A percentile compares a stretch with the other conserved stretches of the same genome.
phyloP scores from a whole-genome alignment of 1,140 invertebrate species.

The Helicorthomorpha holstii region DNA sequence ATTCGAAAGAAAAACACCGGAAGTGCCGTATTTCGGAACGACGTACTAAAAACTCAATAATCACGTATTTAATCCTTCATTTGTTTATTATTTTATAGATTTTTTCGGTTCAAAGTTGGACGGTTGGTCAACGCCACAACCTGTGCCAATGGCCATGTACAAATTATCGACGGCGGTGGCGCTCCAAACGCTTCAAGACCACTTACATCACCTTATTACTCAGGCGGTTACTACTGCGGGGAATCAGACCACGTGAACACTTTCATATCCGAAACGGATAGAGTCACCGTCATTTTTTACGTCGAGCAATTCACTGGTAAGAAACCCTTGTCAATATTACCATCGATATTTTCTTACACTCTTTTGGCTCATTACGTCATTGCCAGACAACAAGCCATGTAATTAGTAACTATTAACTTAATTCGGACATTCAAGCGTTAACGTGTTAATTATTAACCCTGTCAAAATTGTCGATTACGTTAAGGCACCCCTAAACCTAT shows the following conservation, averaged over 20 bases:
- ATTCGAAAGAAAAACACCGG: too few relatives aligned
- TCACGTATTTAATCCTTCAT: not conserved
- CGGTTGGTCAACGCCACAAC: slow-evolving; percentile 64
- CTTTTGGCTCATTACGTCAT: too few relatives aligned
- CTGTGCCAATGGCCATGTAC: slow-evolving; percentile 67
- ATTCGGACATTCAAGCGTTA: too few relatives aligned
- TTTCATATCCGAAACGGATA: slow-evolving; percentile 82
- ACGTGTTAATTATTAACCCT: too few relatives aligned
- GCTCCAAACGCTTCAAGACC: slow-evolving; percentile 72
- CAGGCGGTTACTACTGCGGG: slow-evolving; percentile 75
- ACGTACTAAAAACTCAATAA: too few relatives aligned
- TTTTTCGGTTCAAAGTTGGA: slow-evolving; percentile 83
- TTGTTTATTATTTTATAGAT: slow-evolving; percentile 19
- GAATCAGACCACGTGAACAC: slow-evolving; percentile 83
- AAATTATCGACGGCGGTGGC: slow-evolving; percentile 66
- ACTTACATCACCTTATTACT: slow-evolving; percentile 63
- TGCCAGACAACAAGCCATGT: too few relatives aligned
- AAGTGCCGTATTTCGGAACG: too few relatives aligned
- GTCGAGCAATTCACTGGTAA: slow-evolving; percentile 53
- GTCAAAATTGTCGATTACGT: too few relatives aligned
- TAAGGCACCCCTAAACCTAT: too few relatives aligned
- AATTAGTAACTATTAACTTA: too few relatives aligned
- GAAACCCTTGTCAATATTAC: too few relatives aligned
- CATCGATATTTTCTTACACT: too few relatives aligned
- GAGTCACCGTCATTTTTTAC: slow-evolving; percentile 75